Percentiles rank a stretch among this genome's conserved stretches.
Evolutionary conservation across 2,797 vertebrate genomes (phyloP).

Genomic region (Knipowitschia caucasica): DNA sequence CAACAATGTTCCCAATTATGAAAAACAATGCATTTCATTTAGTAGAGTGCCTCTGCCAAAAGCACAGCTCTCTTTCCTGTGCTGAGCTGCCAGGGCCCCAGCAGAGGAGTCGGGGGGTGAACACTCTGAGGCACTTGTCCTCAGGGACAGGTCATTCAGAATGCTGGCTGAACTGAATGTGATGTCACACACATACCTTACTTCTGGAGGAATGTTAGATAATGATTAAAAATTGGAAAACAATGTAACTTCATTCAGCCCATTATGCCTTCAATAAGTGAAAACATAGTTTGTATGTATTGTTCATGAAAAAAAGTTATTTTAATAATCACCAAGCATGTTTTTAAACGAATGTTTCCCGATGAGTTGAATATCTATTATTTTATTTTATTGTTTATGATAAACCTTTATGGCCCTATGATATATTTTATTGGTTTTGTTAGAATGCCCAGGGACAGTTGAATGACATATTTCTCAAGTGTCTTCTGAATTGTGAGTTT

Average conservation of each 20-base stretch:
- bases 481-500: conserved; percentile 63
- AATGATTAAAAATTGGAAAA: conserved; percentile 42
- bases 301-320: conserved; percentile 64
- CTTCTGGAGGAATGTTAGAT: conserved; percentile 52
- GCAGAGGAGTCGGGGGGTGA: conserved; percentile 57
- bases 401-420: conserved; percentile 50
- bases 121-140: conserved; percentile 38
- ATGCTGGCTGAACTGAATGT: conserved; percentile 61
- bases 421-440: conserved; percentile 53
- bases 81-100: conserved; percentile 10
- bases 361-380: conserved; percentile 63
- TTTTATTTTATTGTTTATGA: conserved; percentile 59
- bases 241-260: conserved; percentile 55
- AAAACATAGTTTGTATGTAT: conserved; percentile 61
- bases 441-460: conserved; percentile 51
- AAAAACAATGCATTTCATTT: not conserved
- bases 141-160: conserved; percentile 17
- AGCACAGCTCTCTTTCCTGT: not conserved
- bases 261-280: conserved; percentile 67
- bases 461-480: conserved; percentile 53
- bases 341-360: conserved; percentile 70
- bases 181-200: conserved; percentile 28
- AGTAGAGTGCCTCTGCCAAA: conserved; percentile 8
- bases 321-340: conserved; percentile 70
- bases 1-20: not conserved